Evolutionary conservation across 2,888 invertebrate species (phyloP), one percentile per base, ranked within the genome.

Genomic region (Conus canariensis): DNA sequence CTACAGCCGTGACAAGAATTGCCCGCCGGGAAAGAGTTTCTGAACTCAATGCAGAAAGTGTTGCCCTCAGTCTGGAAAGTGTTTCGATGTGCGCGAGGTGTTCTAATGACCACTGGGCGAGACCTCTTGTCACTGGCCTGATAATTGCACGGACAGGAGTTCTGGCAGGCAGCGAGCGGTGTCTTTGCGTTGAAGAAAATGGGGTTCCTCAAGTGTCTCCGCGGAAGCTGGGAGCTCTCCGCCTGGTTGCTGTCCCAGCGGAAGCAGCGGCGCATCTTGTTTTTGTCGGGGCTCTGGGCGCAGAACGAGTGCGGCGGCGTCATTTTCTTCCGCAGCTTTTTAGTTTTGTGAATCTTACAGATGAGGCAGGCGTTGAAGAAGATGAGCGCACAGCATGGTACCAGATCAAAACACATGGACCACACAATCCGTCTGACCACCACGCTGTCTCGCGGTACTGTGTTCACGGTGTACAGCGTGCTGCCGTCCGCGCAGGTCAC

Each of bases 301-400:
- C 70, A 83, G 12, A 22, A 30, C 30, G 77, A 30, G 10, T 30
- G 25, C 12, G 30, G 77, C 5, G 90, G 91, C 30, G 91, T 85
- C 89, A 91, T 90, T 58, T 89, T 58, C 19, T 91, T 89, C 19
- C 91, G 67, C 19, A 90, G 87, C 60, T 77, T 45, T 22, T 91
- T 92, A 7, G 92, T 89, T 25, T 89, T 85, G 60, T 88, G 91
- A 60, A 92, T 92, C 80, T 92, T 95, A 87, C 92, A 92, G 45
- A 95, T 95, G 16, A 95, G 93, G 90, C 95, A 95, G 2, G 94
- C 93, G 90, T 96, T 96, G 91, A 95, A 95, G 91, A 94, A 95
- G 22, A 95, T 92, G 56, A 96, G 93, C 12, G 95, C 93, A 30
- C 93, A 92, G 86, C 95, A 95, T 6, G 96, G 96, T 58, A 95